Evolutionary conservation across 37 sponge, comb jelly and placozoan genomes (phyloP).

Genomic region (Haliclona indistincta): DNA sequence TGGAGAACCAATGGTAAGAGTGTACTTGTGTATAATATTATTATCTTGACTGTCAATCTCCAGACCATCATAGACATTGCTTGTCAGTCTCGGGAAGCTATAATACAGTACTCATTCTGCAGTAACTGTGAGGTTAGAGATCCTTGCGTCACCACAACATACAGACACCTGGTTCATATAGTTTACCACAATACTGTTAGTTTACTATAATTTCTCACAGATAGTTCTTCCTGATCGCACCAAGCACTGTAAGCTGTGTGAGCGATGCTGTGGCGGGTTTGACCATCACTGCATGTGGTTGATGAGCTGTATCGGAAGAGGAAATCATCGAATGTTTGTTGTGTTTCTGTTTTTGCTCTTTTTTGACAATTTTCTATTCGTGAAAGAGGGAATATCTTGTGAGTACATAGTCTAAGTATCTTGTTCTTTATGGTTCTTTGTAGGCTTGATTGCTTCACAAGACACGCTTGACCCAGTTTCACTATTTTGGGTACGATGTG

Average conservation of each 20-base stretch:
- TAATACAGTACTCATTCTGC: constrained; percentile 16
- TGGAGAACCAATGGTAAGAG: constrained; percentile 10
- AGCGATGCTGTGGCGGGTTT: constrained; percentile 69
- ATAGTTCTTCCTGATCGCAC: constrained; percentile 71
- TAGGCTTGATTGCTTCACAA: neutral
- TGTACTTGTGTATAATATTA: neutral
- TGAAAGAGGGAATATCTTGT: constrained; percentile 37
- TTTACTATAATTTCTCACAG: constrained; percentile 19
- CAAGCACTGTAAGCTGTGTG: constrained; percentile 85
- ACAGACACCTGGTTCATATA: neutral
- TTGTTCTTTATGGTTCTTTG: neutral
- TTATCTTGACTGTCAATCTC: constrained; percentile 1
- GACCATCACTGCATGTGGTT: constrained; percentile 93
- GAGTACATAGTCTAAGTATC: neutral
- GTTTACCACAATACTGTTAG: neutral
- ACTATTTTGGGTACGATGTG: too few species aligned
- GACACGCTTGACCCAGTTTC: neutral
- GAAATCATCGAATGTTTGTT: constrained; percentile 74
- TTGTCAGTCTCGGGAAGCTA: neutral
- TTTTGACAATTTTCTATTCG: constrained; percentile 65
- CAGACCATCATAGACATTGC: constrained; percentile 40
- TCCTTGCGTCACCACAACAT: too few species aligned
- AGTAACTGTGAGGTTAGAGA: constrained; percentile 37
- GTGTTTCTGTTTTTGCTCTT: constrained; percentile 55
- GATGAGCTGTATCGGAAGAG: constrained; percentile 67